Conservation (phyloP, 2,797 vertebrate genomes). For the Scyliorhinus canicula region DNA sequence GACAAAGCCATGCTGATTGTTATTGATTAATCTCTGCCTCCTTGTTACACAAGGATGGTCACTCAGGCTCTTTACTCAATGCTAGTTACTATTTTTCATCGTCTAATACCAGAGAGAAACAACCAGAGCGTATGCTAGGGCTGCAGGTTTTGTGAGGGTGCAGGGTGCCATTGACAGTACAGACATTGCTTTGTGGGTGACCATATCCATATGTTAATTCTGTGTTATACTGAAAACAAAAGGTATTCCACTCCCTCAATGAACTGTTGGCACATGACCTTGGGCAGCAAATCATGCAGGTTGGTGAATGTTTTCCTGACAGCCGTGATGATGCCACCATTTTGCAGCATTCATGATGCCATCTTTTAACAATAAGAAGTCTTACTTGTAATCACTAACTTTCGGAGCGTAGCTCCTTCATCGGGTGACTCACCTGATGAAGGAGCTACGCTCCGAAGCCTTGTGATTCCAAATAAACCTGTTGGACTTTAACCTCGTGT, state of each 20-base stretch:
- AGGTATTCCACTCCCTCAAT: neutral
- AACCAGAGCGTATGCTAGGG: neutral
- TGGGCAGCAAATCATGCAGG: neutral
- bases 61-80: neutral
- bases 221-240: neutral
- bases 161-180: neutral
- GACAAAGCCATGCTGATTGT: too few relatives aligned
- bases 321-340: neutral
- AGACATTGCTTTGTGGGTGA: neutral
- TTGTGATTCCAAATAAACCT: too few relatives aligned
- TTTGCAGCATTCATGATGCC: neutral
- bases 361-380: too few relatives aligned
- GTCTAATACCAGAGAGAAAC: neutral
- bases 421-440: too few relatives aligned
- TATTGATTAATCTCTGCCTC: too few relatives aligned
- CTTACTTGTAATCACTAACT: too few relatives aligned
- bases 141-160: neutral
- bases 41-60: neutral
- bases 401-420: too few relatives aligned
- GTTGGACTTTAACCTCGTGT: too few relatives aligned
- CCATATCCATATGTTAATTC: neutral
- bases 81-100: neutral
- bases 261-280: neutral
- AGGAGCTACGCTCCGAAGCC: too few relatives aligned
- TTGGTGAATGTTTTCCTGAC: neutral